Conservation (phyloP, 2,888 invertebrate species). For the Slavum lentiscoides region DNA sequence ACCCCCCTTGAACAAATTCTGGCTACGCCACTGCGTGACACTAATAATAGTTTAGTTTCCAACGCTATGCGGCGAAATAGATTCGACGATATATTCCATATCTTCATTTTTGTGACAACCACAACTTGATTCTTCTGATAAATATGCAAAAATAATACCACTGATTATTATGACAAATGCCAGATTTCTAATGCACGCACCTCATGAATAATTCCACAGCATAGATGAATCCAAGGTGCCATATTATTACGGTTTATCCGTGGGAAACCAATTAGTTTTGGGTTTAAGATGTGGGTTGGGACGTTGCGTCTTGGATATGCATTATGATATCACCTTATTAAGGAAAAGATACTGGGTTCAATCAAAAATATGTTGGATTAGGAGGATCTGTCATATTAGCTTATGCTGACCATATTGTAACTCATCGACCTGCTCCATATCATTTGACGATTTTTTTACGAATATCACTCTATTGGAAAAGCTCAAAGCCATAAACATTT, state of each 20-base stretch:
- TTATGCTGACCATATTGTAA: slow-evolving; percentile 18
- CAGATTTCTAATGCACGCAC: slow-evolving; percentile 40
- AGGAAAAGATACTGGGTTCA: slow-evolving; percentile 17
- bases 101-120: slow-evolving; percentile 55
- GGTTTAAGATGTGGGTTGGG: slow-evolving; percentile 55
- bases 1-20: no score
- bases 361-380: slow-evolving; percentile 22
- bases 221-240: slow-evolving; percentile 51
- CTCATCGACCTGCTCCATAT: slow-evolving; percentile 15
- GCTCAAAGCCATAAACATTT: slow-evolving; percentile 30
- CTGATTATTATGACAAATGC: slow-evolving; percentile 50
- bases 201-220: slow-evolving; percentile 37
- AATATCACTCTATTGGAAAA: slow-evolving; percentile 23
- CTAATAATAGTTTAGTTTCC: slow-evolving; percentile 47
- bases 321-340: slow-evolving; percentile 19
- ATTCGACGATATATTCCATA: slow-evolving; percentile 54
- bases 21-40: no score
- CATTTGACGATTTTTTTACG: slow-evolving; percentile 34
- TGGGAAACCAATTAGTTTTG: slow-evolving; percentile 56
- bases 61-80: slow-evolving; percentile 56
- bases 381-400: slow-evolving; percentile 29
- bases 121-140: slow-evolving; percentile 52
- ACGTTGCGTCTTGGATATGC: slow-evolving; percentile 26
- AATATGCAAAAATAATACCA: slow-evolving; percentile 55
- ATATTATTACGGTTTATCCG: slow-evolving; percentile 52